Evolutionary conservation across 2,113 vertebrate genomes (phyloP).

Genomic region (Antechinus flavipes): DNA sequence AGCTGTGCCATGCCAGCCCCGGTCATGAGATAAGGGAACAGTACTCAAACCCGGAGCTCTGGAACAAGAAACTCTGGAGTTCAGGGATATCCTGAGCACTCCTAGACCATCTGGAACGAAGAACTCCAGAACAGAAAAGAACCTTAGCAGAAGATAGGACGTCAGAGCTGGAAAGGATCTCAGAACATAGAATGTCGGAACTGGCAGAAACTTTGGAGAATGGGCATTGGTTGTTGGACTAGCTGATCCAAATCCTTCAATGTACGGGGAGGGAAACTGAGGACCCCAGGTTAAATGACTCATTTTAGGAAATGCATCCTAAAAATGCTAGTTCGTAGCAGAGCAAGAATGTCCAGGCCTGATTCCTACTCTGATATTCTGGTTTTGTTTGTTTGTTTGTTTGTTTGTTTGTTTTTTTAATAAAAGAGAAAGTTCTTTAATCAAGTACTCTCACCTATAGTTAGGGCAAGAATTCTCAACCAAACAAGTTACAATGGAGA

Average conservation of each 20-base stretch:
- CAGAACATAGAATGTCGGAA: neutral
- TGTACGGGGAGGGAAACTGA: slow-evolving; percentile 47
- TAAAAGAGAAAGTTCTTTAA: neutral
- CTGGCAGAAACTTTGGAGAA: neutral
- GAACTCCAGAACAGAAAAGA: neutral
- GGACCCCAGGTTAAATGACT: neutral
- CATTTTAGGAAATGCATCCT: neutral
- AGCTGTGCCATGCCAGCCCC: slow-evolving; percentile 31
- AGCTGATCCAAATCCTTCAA: slow-evolving; percentile 2
- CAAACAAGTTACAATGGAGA: neutral
- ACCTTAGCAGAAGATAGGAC: neutral
- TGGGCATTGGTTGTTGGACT: neutral
- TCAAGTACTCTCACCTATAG: neutral
- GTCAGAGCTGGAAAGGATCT: neutral
- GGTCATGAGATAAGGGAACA: neutral
- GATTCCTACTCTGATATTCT: neutral
- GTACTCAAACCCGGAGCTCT: neutral
- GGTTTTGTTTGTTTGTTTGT: no score
- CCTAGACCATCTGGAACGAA: neutral
- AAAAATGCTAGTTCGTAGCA: neutral
- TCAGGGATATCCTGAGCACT: neutral
- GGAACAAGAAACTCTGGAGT: neutral
- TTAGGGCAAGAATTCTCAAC: neutral
- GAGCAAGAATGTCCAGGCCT: neutral
- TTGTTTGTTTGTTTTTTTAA: neutral